phyloP scores from a whole-genome alignment of 2,113 vertebrate genomes.

The Pavo muticus region DNA sequence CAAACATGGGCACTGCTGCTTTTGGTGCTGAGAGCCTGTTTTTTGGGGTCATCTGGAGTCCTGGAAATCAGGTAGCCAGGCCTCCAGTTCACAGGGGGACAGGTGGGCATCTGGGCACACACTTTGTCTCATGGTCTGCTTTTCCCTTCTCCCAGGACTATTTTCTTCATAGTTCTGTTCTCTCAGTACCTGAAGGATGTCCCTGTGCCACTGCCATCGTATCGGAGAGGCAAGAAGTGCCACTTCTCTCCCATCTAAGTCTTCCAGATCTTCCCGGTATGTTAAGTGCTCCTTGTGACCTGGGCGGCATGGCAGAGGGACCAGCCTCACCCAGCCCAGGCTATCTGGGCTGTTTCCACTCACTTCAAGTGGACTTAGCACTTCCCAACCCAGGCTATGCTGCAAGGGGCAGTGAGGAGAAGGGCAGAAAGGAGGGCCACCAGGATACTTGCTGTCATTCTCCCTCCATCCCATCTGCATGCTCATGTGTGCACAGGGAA shows the following conservation, averaged over 20 bases:
- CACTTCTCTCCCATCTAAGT: slow-evolving; percentile 81
- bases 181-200: slow-evolving; percentile 94
- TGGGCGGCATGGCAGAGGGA: not conserved
- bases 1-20: too few species aligned
- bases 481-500: not conserved
- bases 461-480: not conserved
- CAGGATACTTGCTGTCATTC: not conserved
- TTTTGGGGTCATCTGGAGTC: not conserved
- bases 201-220: slow-evolving; percentile 83
- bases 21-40: not conserved
- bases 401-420: accelerated
- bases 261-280: slow-evolving; percentile 95
- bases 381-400: not conserved
- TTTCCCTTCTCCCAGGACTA: slow-evolving; percentile 82
- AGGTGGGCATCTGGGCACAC: not conserved
- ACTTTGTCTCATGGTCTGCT: not conserved
- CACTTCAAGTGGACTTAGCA: accelerated
- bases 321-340: accelerated
- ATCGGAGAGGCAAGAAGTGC: slow-evolving; percentile 81
- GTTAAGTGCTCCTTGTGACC: not conserved
- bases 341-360: not conserved
- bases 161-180: slow-evolving; percentile 90
- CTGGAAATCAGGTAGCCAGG: not conserved
- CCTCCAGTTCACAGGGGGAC: not conserved
- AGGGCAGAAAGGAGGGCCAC: not conserved